phyloP scores from a whole-genome alignment of 2,113 vertebrate species.

The Microcebus ravelobensis region DNA sequence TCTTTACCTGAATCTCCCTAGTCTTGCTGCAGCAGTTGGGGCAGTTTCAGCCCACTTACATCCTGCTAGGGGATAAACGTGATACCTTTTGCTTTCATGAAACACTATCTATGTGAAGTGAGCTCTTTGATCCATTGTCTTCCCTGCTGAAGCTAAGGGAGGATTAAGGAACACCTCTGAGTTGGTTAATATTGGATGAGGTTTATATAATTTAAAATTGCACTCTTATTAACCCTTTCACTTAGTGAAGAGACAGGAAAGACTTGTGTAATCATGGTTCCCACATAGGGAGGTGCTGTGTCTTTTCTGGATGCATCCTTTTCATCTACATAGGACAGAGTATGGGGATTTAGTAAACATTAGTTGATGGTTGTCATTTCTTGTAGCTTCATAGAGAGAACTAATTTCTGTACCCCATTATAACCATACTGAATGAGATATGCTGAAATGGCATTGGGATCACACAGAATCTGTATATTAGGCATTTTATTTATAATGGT shows the following conservation, averaged over 20 bases:
- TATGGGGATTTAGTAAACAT: neutral
- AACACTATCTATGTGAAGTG: constrained; percentile 63
- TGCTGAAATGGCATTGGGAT: neutral
- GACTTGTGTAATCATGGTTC: neutral
- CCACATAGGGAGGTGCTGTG: neutral
- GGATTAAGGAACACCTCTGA: constrained; percentile 57
- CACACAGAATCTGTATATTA: neutral
- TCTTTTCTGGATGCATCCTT: neutral
- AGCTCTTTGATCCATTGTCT: constrained; percentile 59
- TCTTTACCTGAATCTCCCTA: neutral
- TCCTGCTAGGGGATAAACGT: constrained; percentile 27
- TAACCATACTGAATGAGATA: neutral
- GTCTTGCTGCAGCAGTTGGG: neutral
- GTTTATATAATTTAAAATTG: constrained; percentile 61
- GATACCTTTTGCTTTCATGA: constrained; percentile 54
- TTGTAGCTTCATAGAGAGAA: neutral
- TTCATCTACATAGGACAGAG: neutral
- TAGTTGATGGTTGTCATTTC: neutral
- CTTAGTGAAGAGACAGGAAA: neutral
- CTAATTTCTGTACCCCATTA: neutral
- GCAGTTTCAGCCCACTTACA: neutral
- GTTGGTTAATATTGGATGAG: constrained; percentile 69
- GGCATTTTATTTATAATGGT: neutral
- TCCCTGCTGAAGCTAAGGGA: constrained; percentile 34
- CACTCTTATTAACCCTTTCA: constrained; percentile 25